These are phyloP conservation scores for Tuta absoluta DNA, from an alignment of 2,888 invertebrate species.

Conservation along the genomic window DNA sequence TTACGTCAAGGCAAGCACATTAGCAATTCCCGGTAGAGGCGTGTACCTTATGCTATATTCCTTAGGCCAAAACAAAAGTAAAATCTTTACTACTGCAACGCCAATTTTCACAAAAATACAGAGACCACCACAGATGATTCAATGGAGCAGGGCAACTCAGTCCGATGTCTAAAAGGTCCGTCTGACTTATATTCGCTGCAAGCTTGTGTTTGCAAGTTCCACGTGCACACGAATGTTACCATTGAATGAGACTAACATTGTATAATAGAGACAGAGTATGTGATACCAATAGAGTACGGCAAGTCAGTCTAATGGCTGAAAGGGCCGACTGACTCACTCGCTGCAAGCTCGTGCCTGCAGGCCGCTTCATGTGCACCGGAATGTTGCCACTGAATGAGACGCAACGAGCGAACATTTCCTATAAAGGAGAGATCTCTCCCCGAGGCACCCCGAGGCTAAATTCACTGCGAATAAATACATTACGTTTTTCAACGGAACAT, in stretches of 20 bases:
- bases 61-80: too few relatives aligned
- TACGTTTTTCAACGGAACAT: not conserved
- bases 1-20: too few relatives aligned
- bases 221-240: slow-evolving; percentile 45
- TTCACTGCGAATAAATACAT: slow-evolving; percentile 13
- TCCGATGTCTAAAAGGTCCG: slow-evolving; percentile 42
- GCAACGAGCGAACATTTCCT: not conserved
- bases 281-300: not conserved
- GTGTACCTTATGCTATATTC: too few relatives aligned
- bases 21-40: too few relatives aligned
- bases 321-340: slow-evolving; percentile 48
- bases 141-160: not conserved
- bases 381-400: slow-evolving; percentile 35
- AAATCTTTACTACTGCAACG: too few relatives aligned
- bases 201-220: slow-evolving; percentile 37
- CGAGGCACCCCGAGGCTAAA: slow-evolving; percentile 2
- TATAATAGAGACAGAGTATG: not conserved
- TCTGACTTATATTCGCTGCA: slow-evolving; percentile 46
- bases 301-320: slow-evolving; percentile 36
- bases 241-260: slow-evolving; percentile 14
- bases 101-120: too few relatives aligned
- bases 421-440: slow-evolving; percentile 2
- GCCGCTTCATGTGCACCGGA: slow-evolving; percentile 44
- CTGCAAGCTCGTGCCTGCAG: slow-evolving; percentile 37
- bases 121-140: not conserved